A percentile compares a stretch with the other conserved stretches of the same genome.
These are phyloP conservation scores for Colinus virginianus DNA, from an alignment of 2,113 vertebrate species.

Conservation along the genomic window DNA sequence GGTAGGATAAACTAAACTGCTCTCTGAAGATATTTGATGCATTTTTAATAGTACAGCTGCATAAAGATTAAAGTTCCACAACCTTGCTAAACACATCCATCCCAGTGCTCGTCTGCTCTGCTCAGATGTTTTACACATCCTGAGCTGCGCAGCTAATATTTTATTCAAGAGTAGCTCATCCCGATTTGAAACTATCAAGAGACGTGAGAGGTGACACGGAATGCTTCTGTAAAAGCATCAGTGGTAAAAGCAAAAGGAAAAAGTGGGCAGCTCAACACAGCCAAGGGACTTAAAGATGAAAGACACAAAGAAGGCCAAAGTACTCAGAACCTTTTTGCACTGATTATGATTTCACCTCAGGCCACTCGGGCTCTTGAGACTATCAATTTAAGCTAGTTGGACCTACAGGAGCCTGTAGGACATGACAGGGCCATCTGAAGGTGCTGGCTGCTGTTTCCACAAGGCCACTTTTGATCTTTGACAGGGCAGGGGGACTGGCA, in stretches of 20 bases:
- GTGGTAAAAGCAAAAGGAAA: neutral
- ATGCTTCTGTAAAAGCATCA: neutral
- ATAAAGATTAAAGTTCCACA: neutral
- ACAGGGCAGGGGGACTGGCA: neutral
- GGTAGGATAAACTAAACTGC: neutral
- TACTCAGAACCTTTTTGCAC: neutral
- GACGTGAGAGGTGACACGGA: neutral
- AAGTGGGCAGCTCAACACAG: fast-evolving
- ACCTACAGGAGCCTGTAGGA: neutral
- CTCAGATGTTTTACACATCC: neutral
- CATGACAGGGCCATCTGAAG: neutral
- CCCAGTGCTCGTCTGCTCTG: neutral
- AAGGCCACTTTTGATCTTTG: neutral
- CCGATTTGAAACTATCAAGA: neutral
- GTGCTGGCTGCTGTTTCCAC: neutral
- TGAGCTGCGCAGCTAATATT: neutral
- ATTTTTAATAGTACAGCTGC: neutral
- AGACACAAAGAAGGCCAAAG: neutral
- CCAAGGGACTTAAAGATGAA: neutral
- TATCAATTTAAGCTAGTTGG: neutral
- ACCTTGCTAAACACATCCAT: neutral
- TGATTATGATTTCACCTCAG: neutral
- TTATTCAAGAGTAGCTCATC: neutral
- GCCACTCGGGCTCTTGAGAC: neutral
- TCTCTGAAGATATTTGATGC: neutral